Evolutionary conservation across 2,888 invertebrate species (phyloP), one percentile per base, ranked within the genome.

Genomic region (Physocephala rufipes): DNA sequence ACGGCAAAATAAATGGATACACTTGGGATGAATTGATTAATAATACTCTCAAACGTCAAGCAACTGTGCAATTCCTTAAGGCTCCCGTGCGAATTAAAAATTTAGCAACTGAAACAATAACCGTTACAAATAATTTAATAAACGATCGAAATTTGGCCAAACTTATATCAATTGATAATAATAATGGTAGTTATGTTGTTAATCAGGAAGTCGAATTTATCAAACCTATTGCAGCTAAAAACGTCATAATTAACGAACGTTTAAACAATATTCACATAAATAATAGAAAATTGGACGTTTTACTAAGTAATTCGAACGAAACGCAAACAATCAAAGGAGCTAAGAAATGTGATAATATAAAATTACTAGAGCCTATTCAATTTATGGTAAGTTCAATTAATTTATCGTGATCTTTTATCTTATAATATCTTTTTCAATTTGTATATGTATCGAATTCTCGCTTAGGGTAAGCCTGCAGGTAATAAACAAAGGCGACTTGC

Each of bases 1-100:
- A 66, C 49, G 88, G 87, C n/a, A 82, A 80, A 15, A 78, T 90
- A 0, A 90, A 90, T 79, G 84, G 85, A 13, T 78, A 87, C 3
- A 82, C 83, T 68, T 83, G 90, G 76, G 75, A 80, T 0, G 79
- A 85, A 13, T 78, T 90, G 36, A 73, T 87, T 28, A 82, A 87
- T 67, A 85, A 87, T 74, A 84, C 87, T 0, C 79, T 91, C 15
- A 88, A 86, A 79, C 86, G 84, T 24, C 76, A 76, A 1, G 89
- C 88, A 1, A 26, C 58, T 47, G 78, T 88, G 76, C 90, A 90
- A 82, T 80, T 81, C 47, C 79, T 90, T 4, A 85, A 82, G 36
- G 76, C 80, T 2, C 65, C 77, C 1, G 76, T 78, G 0, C 74
- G 76, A 9, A 77, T 86, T 2, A 73, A 67, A 51, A 79, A 80